phyloP scores from a whole-genome alignment of 1,140 invertebrate species.

The Orussus abietinus region DNA sequence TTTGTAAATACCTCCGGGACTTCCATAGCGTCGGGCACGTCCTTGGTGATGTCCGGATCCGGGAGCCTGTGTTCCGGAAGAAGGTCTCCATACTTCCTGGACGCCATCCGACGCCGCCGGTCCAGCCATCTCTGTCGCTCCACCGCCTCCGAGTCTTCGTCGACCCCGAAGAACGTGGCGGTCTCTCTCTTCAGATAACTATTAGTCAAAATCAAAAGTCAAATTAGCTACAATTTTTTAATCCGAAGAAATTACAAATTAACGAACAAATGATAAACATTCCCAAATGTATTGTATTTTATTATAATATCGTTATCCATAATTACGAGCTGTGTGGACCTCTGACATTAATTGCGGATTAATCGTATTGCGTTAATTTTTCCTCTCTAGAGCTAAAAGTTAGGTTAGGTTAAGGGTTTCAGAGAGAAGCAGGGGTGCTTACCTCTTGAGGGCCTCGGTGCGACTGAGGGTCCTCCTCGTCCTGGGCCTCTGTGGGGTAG shows the following conservation, averaged over 20 bases:
- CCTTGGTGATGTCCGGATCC: slow-evolving; percentile 60
- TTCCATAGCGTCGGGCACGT: slow-evolving; percentile 48
- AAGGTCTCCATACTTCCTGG: slow-evolving; percentile 64
- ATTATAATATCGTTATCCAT: no score
- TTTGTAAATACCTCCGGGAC: slow-evolving; percentile 46
- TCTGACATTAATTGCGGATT: no score
- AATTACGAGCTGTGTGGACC: no score
- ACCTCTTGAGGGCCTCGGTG: slow-evolving; percentile 48
- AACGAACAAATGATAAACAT: no score
- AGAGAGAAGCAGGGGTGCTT: no score
- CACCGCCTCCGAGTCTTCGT: slow-evolving; percentile 66
- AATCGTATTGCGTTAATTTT: no score
- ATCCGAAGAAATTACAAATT: no score
- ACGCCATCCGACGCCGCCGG: slow-evolving; percentile 68
- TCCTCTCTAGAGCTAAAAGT: no score
- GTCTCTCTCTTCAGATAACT: slow-evolving; percentile 72
- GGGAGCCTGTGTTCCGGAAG: slow-evolving; percentile 57
- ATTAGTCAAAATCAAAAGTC: not conserved
- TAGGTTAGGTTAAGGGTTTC: no score
- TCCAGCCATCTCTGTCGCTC: slow-evolving; percentile 72
- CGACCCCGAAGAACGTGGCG: slow-evolving; percentile 74
- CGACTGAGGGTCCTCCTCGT: slow-evolving; percentile 41
- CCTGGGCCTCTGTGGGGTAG: slow-evolving; percentile 43
- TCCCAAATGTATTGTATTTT: no score
- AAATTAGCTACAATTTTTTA: no score